Evolutionary conservation across 1,140 invertebrate species (phyloP).

Genomic region (Caenorhabditis brenneri): DNA sequence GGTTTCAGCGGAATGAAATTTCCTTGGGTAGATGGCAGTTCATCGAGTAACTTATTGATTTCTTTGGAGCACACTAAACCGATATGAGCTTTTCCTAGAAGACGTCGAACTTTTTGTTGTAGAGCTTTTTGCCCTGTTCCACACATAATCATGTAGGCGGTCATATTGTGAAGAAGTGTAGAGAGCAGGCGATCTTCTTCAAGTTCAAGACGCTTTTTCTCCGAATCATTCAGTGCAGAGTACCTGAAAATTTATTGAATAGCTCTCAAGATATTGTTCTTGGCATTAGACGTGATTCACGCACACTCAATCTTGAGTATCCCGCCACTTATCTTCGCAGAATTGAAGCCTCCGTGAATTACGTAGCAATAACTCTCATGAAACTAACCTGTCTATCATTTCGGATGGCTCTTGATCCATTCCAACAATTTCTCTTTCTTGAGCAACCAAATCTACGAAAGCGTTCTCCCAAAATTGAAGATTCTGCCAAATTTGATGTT

Average conservation of each 20-base stretch:
- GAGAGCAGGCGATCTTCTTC: constrained; percentile 95
- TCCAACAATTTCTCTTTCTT: constrained; percentile 97
- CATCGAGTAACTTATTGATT: constrained; percentile 92
- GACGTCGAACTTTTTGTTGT: constrained; percentile 81
- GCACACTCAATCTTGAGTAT: too few species aligned
- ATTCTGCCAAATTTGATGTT: constrained; percentile 93
- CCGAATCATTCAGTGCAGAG: constrained; percentile 87
- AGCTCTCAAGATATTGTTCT: too few species aligned
- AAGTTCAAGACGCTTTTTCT: constrained; percentile 92
- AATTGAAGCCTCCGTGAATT: too few species aligned
- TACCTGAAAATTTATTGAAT: constrained; percentile 76
- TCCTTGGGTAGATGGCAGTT: constrained; percentile 79
- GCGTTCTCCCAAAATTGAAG: constrained; percentile 99
- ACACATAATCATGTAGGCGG: constrained; percentile 88
- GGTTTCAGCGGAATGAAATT: constrained; percentile 96
- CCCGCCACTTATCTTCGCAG: too few species aligned
- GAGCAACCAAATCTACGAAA: constrained; percentile 96
- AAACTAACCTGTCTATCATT: constrained; percentile 87
- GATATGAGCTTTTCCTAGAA: constrained; percentile 97
- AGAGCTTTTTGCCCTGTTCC: constrained; percentile 59
- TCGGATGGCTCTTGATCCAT: constrained; percentile 98
- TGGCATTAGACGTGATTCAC: too few species aligned
- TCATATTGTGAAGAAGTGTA: constrained; percentile 93
- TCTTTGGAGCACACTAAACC: constrained; percentile 95
- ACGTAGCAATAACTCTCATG: too few species aligned